phyloP scores from a whole-genome alignment of 2,113 vertebrate genomes.

The Jaculus jaculus region DNA sequence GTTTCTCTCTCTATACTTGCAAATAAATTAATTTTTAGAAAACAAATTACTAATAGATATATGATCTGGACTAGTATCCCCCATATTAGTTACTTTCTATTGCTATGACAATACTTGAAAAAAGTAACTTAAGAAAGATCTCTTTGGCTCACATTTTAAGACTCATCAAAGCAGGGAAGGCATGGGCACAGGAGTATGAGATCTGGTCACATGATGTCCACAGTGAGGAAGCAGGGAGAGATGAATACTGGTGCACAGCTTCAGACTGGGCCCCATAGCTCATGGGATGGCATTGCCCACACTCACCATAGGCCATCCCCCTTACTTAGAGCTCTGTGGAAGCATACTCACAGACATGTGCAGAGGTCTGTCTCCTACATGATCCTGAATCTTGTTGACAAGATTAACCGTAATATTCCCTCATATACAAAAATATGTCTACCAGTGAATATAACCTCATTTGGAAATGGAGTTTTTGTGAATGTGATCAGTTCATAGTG shows the following conservation, averaged over 20 bases:
- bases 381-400: background rate
- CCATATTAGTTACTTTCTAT: background rate
- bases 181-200: background rate
- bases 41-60: background rate
- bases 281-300: background rate
- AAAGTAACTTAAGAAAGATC: background rate
- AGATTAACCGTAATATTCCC: background rate
- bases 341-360: background rate
- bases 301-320: background rate
- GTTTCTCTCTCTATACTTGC: no score
- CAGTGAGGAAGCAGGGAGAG: background rate
- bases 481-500: background rate
- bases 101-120: background rate
- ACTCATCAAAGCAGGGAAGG: background rate
- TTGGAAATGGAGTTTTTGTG: conserved; percentile 18
- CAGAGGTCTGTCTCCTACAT: background rate
- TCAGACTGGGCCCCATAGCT: background rate
- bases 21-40: no score
- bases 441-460: background rate
- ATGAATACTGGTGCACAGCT: background rate
- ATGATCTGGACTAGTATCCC: background rate
- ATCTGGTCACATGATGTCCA: background rate
- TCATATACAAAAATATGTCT: background rate
- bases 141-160: background rate
- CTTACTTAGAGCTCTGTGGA: background rate